A percentile compares a stretch with the other conserved stretches of the same genome.
phyloP scores from a whole-genome alignment of 2,113 vertebrate species.

The Orientallactaga bullata region DNA sequence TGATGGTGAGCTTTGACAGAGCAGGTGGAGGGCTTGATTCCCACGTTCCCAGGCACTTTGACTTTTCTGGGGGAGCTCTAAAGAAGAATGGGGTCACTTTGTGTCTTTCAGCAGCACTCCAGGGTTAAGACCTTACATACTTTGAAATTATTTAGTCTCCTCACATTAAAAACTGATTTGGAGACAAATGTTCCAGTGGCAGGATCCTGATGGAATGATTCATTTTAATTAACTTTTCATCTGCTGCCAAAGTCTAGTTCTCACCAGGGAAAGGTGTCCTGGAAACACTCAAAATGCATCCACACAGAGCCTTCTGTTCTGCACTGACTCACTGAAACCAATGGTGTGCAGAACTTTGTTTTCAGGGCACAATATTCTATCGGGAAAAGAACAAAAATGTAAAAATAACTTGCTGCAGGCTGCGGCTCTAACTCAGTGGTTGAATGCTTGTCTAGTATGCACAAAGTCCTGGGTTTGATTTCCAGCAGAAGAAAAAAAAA shows the following conservation, averaged over 20 bases:
- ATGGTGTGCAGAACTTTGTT: neutral
- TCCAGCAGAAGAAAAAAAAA: neutral
- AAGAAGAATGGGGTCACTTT: neutral
- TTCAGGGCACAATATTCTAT: neutral
- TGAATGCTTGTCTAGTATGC: neutral
- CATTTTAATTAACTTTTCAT: slow-evolving; percentile 66
- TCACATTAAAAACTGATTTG: slow-evolving; percentile 55
- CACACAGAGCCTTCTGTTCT: neutral
- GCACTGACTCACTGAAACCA: neutral
- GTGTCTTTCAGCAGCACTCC: neutral
- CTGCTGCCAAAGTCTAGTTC: slow-evolving; percentile 50
- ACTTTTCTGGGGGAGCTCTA: neutral
- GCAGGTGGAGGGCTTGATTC: neutral
- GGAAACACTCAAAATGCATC: neutral
- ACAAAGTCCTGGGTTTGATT: neutral
- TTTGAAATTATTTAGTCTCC: slow-evolving; percentile 46
- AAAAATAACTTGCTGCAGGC: neutral
- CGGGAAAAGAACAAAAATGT: neutral
- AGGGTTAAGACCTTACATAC: neutral
- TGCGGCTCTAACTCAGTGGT: neutral
- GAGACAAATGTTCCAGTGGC: slow-evolving; percentile 47
- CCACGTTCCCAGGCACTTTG: neutral
- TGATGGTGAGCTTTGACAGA: neutral
- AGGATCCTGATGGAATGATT: neutral
- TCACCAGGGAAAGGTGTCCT: slow-evolving; percentile 18